Conservation (phyloP, 2,113 vertebrate genomes). For the Athene cunicularia region DNA sequence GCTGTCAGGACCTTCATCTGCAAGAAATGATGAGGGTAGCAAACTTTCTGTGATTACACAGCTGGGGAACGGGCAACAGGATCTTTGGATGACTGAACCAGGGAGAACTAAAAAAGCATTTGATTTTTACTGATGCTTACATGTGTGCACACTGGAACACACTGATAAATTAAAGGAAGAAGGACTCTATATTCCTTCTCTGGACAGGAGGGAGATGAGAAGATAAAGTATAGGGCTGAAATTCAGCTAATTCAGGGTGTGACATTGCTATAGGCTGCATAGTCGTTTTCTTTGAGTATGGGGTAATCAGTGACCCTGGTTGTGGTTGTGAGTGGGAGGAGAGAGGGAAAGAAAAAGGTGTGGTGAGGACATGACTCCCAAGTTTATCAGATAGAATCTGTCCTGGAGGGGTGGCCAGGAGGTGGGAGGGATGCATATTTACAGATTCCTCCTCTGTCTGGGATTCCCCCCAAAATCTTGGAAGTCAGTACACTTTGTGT, state of each 20-base stretch:
- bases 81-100: slow-evolving; percentile 26
- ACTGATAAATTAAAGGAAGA: not conserved
- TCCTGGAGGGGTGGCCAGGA: rapidly evolving
- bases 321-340: not conserved
- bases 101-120: not conserved
- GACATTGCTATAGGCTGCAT: not conserved
- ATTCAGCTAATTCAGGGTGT: not conserved
- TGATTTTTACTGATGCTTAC: slow-evolving; percentile 16
- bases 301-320: rapidly evolving
- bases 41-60: slow-evolving; percentile 55
- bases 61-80: slow-evolving; percentile 18
- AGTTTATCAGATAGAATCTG: not conserved
- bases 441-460: not conserved
- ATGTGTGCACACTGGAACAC: not conserved
- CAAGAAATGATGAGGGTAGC: slow-evolving; percentile 45
- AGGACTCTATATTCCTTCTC: not conserved
- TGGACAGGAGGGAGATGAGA: not conserved
- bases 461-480: not conserved
- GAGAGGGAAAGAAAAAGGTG: not conserved
- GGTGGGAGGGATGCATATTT: not conserved
- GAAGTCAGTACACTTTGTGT: not conserved
- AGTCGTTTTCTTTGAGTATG: not conserved
- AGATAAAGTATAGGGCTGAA: not conserved
- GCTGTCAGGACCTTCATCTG: slow-evolving; percentile 58
- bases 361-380: not conserved